Percentiles rank a stretch among this genome's conserved stretches.
phyloP scores from a whole-genome alignment of 2,113 vertebrate genomes.

The Phalacrocorax carbo region DNA sequence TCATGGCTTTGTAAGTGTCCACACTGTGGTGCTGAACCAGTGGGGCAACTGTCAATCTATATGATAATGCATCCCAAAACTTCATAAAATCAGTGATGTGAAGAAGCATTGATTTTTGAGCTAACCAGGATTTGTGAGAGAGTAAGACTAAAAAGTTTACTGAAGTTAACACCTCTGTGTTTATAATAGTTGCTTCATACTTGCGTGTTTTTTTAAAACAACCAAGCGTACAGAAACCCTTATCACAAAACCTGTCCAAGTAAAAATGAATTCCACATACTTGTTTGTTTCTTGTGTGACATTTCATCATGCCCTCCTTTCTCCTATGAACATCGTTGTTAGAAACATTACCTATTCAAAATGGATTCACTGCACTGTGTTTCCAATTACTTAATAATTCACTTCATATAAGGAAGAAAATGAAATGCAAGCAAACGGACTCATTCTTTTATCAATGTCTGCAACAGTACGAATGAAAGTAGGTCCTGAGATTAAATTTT shows the following conservation, averaged over 20 bases:
- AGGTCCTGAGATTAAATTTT: background rate
- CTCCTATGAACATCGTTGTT: background rate
- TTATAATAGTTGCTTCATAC: slow-evolving; percentile 4
- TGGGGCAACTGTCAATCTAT: slow-evolving; percentile 81
- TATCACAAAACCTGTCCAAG: background rate
- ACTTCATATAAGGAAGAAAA: background rate
- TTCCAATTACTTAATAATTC: background rate
- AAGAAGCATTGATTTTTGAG: slow-evolving; percentile 77
- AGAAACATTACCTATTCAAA: background rate
- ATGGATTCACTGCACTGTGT: background rate
- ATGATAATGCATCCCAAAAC: slow-evolving; percentile 81
- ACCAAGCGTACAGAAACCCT: background rate
- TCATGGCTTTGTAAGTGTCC: slow-evolving; percentile 75
- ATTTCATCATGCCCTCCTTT: background rate
- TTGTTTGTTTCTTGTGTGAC: background rate
- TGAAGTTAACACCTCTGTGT: slow-evolving; percentile 58
- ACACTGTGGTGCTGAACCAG: slow-evolving; percentile 71
- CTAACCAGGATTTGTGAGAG: slow-evolving; percentile 61
- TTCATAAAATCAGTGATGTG: slow-evolving; percentile 79
- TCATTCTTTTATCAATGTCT: background rate
- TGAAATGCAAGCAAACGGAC: background rate
- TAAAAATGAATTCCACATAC: background rate
- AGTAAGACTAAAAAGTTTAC: slow-evolving; percentile 61
- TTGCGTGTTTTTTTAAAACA: background rate
- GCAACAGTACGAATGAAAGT: background rate